phyloP scores from a whole-genome alignment of 2,797 vertebrate genomes.

The Sparidentex hasta region DNA sequence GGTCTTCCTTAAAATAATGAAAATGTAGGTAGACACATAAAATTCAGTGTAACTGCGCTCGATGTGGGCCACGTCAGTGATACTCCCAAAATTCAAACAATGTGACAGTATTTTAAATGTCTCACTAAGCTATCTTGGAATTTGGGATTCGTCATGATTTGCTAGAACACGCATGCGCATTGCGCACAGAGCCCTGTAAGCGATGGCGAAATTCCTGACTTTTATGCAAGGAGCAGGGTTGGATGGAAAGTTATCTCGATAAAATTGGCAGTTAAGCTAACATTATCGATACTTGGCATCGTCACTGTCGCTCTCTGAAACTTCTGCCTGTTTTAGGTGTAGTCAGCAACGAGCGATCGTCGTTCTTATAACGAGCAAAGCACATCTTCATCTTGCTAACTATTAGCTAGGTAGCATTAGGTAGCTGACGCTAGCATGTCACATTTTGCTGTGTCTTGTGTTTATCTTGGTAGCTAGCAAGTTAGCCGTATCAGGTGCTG shows the following conservation, averaged over 20 bases:
- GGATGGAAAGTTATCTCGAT: conserved; percentile 75
- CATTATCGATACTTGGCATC: conserved; percentile 17
- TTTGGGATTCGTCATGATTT: conserved; percentile 64
- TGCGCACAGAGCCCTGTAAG: conserved; percentile 69
- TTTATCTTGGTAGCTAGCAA: conserved; percentile 69
- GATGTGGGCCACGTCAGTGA: accelerated
- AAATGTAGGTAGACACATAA: not conserved
- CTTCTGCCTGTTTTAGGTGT: conserved; percentile 30
- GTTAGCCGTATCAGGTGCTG: conserved; percentile 50
- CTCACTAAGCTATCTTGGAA: conserved; percentile 50
- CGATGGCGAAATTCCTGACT: conserved; percentile 81
- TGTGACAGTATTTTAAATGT: not conserved
- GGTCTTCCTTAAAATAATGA: conserved; percentile 26
- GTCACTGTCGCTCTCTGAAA: conserved; percentile 16
- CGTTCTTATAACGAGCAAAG: conserved; percentile 42
- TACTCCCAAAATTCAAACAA: not conserved
- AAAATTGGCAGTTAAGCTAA: conserved; percentile 44
- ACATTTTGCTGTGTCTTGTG: conserved; percentile 64
- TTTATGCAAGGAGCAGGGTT: conserved; percentile 69
- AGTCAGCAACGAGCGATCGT: conserved; percentile 22
- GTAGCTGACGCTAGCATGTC: conserved; percentile 78
- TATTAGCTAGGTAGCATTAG: conserved; percentile 75
- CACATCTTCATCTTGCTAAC: conserved; percentile 81
- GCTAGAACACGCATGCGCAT: conserved; percentile 76
- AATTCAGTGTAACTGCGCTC: no score